Evolutionary conservation across 2,113 vertebrate species (phyloP), one percentile per base, ranked within the genome.

Genomic region (Istiophorus platypterus): DNA sequence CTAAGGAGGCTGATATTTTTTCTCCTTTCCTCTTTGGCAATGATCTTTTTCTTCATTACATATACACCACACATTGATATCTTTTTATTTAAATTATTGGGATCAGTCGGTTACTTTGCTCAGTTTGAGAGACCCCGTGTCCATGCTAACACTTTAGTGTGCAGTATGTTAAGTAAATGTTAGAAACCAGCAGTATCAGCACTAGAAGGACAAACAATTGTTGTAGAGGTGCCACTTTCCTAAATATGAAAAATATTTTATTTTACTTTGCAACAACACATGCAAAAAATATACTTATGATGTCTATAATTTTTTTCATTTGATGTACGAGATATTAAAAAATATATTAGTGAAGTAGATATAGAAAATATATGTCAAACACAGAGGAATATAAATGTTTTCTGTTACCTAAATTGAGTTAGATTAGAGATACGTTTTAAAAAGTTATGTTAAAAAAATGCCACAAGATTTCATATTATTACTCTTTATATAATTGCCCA

Each of bases 1-100:
- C 72, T 77, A 82, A 89, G 47, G 69, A 83, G 74, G 73, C 78
- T 77, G 82, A 77, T 69, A 37, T 22, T 37, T 82, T 41, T 45
- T 24, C 34, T 51, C 22, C 29, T 58, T 82, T 69, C 58, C 74
- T 74, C 49, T 49, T 85, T 59, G 42, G 27, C 22, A 68, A 58
- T 82, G 24, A 49, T 74, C n/a, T 20, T 77, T 79, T 22, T 51
- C 42, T 81, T 74, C 27, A 68, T 78, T 78, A 72, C 29, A 85
- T 61, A 72, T 17, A 68, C 45, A 58, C 64, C 14, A 14, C 49
- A 29, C 6, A 66, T n/a, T 18, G 4, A 9, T 24, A 37, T 39
- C 14, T 39, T 18, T 66, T 61, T 41, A 64, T 22, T 52, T 11
- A 10, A 49, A 70, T 13, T 10, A 29, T 22, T 20, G 0, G 6